Base-by-base conservation (phyloP, 1,140 invertebrate genomes). In the Chrysomallon squamiferum region DNA sequence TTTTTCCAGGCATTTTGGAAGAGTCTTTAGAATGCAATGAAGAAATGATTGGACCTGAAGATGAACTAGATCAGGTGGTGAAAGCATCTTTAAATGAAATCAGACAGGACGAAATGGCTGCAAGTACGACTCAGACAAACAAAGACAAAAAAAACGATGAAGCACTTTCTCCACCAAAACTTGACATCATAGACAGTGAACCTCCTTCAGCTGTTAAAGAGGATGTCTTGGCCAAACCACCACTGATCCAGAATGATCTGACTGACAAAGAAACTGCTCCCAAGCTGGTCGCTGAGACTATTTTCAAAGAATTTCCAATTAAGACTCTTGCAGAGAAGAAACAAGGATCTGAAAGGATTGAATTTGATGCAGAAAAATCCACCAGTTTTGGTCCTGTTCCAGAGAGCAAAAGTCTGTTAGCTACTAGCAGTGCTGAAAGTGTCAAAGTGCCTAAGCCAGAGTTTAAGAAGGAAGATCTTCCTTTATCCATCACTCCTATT, bases 291-390 rank as follows among this genome's bases (percentile, higher is more conserved):
- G 29, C n/a, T 45, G 38, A 33, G 35, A 50, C 29, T 30, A 60
- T 43, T 27, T 52, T 22, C 41, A 62, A 45, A 38, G 49, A 50
- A 69, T 65, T 60, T 43, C 59, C 64, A 69, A 72, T 50, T 29
- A 63, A 35, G 65, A 65, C 47, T 57, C 41, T 43, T 29, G 43
- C 68, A 35, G 62, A 52, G 47, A 61, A 57, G 43, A 62, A 61
- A 61, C 59, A 68, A 22, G 75, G 68, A 74, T 71, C 63, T 70
- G 63, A 74, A 67, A 64, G 29, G 74, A 75, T 52, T 45, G 30
- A 59, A 65, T 32, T 47, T 54, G 25, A 22, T 29, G 29, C 18
- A 35, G 54, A 64, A 9, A 43, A 63, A 11, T 50, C 41, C 29
- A 35, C 22, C 9, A 7, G 9, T 43, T 9, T 6, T 9, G 25